phyloP scores from a whole-genome alignment of 2,113 vertebrate genomes.

The Cromileptes altivelis region DNA sequence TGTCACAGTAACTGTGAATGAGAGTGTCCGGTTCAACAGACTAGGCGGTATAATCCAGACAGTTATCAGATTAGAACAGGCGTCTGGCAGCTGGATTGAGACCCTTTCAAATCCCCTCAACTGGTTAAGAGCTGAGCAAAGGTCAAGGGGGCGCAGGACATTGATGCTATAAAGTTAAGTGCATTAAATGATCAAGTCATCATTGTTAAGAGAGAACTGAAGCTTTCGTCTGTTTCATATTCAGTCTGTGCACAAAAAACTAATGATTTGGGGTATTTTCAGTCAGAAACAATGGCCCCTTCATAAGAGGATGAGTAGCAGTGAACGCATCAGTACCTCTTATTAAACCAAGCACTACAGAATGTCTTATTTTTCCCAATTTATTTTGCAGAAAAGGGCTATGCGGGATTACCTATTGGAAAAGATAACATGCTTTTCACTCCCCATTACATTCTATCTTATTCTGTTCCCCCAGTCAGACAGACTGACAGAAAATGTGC shows the following conservation, averaged over 20 bases:
- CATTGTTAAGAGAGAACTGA: slow-evolving; percentile 36
- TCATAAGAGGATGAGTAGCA: slow-evolving; percentile 27
- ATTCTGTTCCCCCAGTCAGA: slow-evolving; percentile 39
- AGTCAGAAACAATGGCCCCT: slow-evolving; percentile 24
- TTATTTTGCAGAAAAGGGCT: slow-evolving; percentile 25
- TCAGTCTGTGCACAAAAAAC: slow-evolving; percentile 16
- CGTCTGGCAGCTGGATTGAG: slow-evolving; percentile 61
- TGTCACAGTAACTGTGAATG: slow-evolving; percentile 40
- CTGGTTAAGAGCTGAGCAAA: slow-evolving; percentile 59
- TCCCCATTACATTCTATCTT: slow-evolving; percentile 48
- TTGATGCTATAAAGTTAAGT: slow-evolving; percentile 58
- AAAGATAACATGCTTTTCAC: slow-evolving; percentile 59
- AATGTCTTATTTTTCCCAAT: slow-evolving; percentile 35
- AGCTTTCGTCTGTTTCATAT: neutral
- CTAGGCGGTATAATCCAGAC: slow-evolving; percentile 66
- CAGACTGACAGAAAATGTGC: slow-evolving; percentile 45
- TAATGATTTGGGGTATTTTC: slow-evolving; percentile 22
- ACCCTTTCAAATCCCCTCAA: slow-evolving; percentile 69
- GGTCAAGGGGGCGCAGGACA: slow-evolving; percentile 37
- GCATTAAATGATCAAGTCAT: slow-evolving; percentile 52
- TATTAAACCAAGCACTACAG: slow-evolving; percentile 57
- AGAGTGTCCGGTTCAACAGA: slow-evolving; percentile 19
- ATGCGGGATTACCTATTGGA: slow-evolving; percentile 28
- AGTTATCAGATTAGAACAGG: slow-evolving; percentile 73
- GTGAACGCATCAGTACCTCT: slow-evolving; percentile 47